Conservation (phyloP, 2,113 vertebrate species). For the Hypocryptadius cinnamomeus region DNA sequence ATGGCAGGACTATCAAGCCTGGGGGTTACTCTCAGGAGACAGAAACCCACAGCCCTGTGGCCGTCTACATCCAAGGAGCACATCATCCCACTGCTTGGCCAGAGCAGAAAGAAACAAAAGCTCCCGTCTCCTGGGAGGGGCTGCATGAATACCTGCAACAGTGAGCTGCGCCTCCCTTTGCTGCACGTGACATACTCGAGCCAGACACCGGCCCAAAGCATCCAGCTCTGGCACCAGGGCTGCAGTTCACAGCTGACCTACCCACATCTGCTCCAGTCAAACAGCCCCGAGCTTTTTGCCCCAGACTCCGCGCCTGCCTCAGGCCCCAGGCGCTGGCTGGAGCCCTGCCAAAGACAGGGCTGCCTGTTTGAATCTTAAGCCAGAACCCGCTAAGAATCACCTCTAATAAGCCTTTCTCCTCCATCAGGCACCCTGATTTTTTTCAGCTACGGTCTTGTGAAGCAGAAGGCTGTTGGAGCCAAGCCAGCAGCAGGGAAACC, state of each 20-base stretch:
- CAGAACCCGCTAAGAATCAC: not conserved
- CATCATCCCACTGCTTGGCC: not conserved
- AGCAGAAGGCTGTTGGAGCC: slow-evolving; percentile 5
- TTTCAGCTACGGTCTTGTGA: not conserved
- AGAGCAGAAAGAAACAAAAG: not conserved
- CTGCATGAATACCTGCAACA: not conserved
- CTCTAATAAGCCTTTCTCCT: not conserved
- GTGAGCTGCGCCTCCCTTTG: not conserved
- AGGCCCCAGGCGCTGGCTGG: not conserved
- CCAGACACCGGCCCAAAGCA: not conserved
- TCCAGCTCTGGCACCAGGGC: not conserved
- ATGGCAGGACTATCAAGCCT: not conserved
- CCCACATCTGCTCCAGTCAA: not conserved
- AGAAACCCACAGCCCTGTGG: not conserved
- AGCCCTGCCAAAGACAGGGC: not conserved
- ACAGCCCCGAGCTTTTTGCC: not conserved
- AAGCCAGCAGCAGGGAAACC: not conserved
- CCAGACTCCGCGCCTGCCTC: not conserved
- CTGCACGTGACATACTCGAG: not conserved
- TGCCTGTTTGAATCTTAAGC: not conserved
- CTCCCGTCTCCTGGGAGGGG: not conserved
- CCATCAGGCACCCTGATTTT: not conserved
- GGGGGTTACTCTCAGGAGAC: not conserved
- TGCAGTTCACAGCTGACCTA: not conserved
- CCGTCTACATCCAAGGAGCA: not conserved